Evolutionary conservation across 2,888 invertebrate genomes (phyloP), one percentile per base, ranked within the genome.

Genomic region (Epinotia demarniana): DNA sequence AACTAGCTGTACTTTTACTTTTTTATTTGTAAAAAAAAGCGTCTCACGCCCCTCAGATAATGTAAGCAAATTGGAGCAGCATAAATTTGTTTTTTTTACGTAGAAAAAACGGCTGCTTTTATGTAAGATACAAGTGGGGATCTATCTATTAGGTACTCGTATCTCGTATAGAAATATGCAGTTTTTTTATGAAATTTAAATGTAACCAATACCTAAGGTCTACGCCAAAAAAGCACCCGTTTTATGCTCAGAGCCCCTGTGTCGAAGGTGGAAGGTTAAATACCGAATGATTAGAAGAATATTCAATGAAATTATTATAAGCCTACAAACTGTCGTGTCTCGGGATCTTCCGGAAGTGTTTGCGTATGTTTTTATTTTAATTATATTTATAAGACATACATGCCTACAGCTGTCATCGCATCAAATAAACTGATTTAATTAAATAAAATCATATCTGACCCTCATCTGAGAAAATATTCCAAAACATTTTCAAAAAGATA

Each of bases 1-100:
- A 91, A 90, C 89, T 85, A 89, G 89, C 81, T 78, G 79, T 77
- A 75, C n/a, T n/a, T n/a, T n/a, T 73, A 82, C 82, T 81, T 81
- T 77, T 80, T 63, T 27, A 55, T 72, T 73, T 63, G 23, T 46
- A 23, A 80, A 77, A 81, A 81, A 83, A 83, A 81, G 72, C 80
- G 81, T 88, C 85, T 86, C 88, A 89, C 88, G 87, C 88, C 89
- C 82, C 18, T 67, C 71, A 77, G 80, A 81, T 80, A 76, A 75
- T 68, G 63, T 67, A 73, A 77, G 62, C 75, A 67, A 75, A 75
- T 75, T 75, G 75, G 75, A 61, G 57, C 75, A 49, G 61, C 43
- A 62, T 67, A 66, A 46, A 60, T 69, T 46, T 58, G 16, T 55
- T 69, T 69, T 69, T 60, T 58, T 43, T 18, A 13, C 43, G 3